Conservation (phyloP, 2,113 vertebrate genomes). For the Myodes glareolus region DNA sequence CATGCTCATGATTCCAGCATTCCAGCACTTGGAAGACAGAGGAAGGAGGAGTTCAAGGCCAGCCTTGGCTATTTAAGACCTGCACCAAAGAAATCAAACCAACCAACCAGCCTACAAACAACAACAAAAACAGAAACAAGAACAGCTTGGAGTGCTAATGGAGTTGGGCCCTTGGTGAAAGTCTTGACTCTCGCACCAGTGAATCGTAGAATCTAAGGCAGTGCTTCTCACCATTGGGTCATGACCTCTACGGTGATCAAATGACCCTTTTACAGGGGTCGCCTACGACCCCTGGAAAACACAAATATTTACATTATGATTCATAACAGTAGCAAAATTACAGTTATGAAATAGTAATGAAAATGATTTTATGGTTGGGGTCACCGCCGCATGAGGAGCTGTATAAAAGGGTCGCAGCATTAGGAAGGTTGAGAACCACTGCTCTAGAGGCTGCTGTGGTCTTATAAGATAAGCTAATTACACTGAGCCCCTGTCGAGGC, state of each 20-base stretch:
- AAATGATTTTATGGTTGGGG: neutral
- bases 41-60: neutral
- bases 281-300: neutral
- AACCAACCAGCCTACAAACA: neutral
- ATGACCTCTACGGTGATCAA: neutral
- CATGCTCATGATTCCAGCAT: no score
- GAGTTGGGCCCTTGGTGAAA: neutral
- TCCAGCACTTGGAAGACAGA: neutral
- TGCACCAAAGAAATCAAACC: neutral
- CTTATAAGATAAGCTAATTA: neutral
- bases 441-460: neutral
- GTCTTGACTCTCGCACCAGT: neutral
- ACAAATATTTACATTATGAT: neutral
- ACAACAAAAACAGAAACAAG: neutral
- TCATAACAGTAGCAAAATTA: neutral
- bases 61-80: neutral
- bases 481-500: accelerated
- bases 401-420: neutral
- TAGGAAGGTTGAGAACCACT: neutral
- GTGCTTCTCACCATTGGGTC: neutral
- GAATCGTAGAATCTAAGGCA: neutral
- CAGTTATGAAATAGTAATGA: neutral
- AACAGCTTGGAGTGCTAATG: neutral
- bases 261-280: neutral
- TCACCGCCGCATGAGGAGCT: neutral